Evolutionary conservation across 1,140 invertebrate species (phyloP), one percentile per base, ranked within the genome.

Genomic region (Pseudomyrmex cubaensis): DNA sequence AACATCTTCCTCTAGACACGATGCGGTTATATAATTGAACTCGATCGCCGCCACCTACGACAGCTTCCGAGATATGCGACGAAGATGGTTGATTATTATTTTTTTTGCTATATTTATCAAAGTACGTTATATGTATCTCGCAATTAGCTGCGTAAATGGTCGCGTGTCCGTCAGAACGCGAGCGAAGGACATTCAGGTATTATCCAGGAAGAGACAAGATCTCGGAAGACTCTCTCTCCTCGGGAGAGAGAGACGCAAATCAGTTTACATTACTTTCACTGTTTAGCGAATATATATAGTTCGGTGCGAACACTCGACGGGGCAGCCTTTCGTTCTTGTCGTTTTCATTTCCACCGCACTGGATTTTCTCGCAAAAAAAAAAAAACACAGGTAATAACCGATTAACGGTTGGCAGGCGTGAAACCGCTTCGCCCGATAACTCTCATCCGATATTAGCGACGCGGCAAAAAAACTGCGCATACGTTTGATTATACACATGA

Each of bases 181-280:
- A n/a, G 74, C 35, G 74, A 74, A 74, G 70, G 70, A 61, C 56
- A 74, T 59, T 73, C 56, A 57, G 25, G 25, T 25, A 25, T 35
- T 61, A 46, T 61, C 9, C 44, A 62, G 54, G 56, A 76, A 76
- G 74, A 76, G 74, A 7, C 61, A 35, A 66, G 52, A 35, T 35
- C 50, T 56, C 67, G 56, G n/a, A 73, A 82, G 20, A 52, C 54
- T 73, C 66, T 80, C 35, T 57, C 52, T 74, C 52, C 35, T 25
- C 35, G 5, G 5, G 5, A 35, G 35, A 35, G 35, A 35, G 35
- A 35, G 52, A 74, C 25, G 59, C n/a, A 66, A 82, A 86, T 83
- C 63, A 78, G 57, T 84, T 78, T 63, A 72, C 67, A 88, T 77
- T 66, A 76, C 87, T 89, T 89, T 89, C 88, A 88, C 87, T 78